Evolutionary conservation across 2,888 invertebrate species (phyloP), one percentile per base, ranked within the genome.

Genomic region (Tinea semifulvella): DNA sequence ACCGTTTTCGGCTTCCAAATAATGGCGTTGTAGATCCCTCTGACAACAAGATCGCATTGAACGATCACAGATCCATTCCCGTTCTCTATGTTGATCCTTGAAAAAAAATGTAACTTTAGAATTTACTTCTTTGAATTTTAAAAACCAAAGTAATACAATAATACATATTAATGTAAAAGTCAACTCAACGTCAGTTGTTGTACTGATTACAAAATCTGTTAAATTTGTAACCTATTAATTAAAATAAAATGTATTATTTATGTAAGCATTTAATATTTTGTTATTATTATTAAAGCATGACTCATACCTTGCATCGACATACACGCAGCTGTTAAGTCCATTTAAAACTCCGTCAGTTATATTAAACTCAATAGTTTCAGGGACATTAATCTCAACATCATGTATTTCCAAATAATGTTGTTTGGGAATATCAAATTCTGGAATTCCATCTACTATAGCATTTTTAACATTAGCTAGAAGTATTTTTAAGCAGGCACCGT

Each of bases 21-120:
- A 40, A 22, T 22, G 6, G 40, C 40, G 8, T 40, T 22, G 40
- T 40, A 40, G 13, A 22, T 22, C n/a, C 40, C 40, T 13, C 22
- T 40, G n/a, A 14, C 20, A 22, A 13, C 11, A 7, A 40, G 17
- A 11, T 40, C 22, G 22, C 40, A 40, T 40, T 14, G 5, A n/a
- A 40, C 20, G 14, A 17, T 22, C 6, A 22, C 22, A 13, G 10
- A 22, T 22, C 40, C 40, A 13, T 22, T 40, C n/a, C 13, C 20
- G 11, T 22, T 22, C 7, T 40, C 22, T n/a, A 40, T 13, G 2
- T 40, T 14, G 6, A 40, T 40, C 3, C 40, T 40, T 22, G 11
- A 40, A 40, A 18, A 7, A 17, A 7, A 36, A 10, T 7, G 22
- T 22, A 22, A 22, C 8, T 22, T 22, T 5, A 22, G 22, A 22